phyloP scores from a whole-genome alignment of 1,140 invertebrate genomes.

The Neuroterus valhalla region DNA sequence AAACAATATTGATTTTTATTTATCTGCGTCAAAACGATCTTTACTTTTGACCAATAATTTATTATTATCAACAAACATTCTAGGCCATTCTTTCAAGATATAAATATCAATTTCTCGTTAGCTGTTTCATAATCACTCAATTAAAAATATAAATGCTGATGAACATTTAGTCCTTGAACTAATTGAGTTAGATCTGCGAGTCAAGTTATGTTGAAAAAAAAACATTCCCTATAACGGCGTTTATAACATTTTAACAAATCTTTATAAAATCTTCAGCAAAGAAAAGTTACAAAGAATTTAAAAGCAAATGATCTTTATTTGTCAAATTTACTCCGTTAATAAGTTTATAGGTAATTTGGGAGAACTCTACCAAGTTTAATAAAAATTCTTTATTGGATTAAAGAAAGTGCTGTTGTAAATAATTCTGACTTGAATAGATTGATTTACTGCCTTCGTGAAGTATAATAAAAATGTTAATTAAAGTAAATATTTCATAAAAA shows the following conservation, averaged over 20 bases:
- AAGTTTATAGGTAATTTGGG: no score
- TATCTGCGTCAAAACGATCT: background rate
- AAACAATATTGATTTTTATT: background rate
- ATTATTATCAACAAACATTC: constrained; percentile 29
- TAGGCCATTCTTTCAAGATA: constrained; percentile 24
- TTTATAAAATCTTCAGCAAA: no score
- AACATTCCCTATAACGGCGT: background rate
- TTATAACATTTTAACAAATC: background rate
- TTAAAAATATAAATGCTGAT: constrained; percentile 21
- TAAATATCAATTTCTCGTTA: constrained; percentile 12
- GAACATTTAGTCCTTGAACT: constrained; percentile 26
- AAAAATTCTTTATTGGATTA: no score
- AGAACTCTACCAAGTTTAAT: no score
- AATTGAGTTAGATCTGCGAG: constrained; percentile 14
- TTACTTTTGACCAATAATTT: constrained; percentile 11
- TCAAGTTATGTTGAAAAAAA: background rate
- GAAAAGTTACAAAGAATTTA: no score
- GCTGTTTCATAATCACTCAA: constrained; percentile 20
- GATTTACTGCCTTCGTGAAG: no score
- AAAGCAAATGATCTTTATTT: no score
- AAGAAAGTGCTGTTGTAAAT: no score
- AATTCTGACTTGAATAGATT: no score
- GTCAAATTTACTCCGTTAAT: no score
- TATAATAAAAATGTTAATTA: no score
- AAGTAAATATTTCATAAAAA: no score